Conservation (phyloP, 2,113 vertebrate genomes). For the Paraplagusia blochii region DNA sequence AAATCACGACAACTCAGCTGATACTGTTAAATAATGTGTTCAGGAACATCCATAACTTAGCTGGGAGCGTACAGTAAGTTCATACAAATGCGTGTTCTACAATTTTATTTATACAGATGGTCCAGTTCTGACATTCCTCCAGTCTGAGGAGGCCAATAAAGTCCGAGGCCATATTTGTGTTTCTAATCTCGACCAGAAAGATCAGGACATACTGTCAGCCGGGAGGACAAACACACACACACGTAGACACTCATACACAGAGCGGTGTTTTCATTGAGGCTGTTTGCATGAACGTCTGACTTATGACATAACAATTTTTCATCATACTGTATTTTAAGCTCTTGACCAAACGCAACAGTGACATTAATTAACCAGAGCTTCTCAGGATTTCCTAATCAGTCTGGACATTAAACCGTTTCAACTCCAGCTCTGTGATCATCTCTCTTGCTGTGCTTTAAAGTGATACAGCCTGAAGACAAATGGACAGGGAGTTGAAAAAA, state of each 20-base stretch:
- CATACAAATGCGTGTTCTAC: background rate
- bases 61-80: too few species aligned
- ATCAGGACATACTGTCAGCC: slow-evolving; percentile 48
- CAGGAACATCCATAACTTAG: too few species aligned
- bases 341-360: slow-evolving; percentile 4
- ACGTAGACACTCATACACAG: slow-evolving; percentile 8
- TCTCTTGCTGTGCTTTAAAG: slow-evolving; percentile 13
- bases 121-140: slow-evolving; percentile 54
- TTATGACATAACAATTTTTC: too few species aligned
- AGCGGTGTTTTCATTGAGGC: too few species aligned
- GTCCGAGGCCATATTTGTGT: slow-evolving; percentile 46
- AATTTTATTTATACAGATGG: slow-evolving; percentile 31
- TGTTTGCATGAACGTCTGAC: too few species aligned
- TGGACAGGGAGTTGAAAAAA: slow-evolving; percentile 18
- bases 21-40: too few species aligned
- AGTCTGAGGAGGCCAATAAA: slow-evolving; percentile 47
- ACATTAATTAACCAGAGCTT: slow-evolving; percentile 20
- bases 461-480: slow-evolving; percentile 31
- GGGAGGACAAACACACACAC: slow-evolving; percentile 14
- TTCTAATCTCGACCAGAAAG: slow-evolving; percentile 42
- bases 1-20: too few species aligned
- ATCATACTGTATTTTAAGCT: background rate
- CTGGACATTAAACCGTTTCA: slow-evolving; percentile 30
- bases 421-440: slow-evolving; percentile 27
- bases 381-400: slow-evolving; percentile 13